Conservation (phyloP, 2,797 vertebrate species). For the Vireo griseus region DNA sequence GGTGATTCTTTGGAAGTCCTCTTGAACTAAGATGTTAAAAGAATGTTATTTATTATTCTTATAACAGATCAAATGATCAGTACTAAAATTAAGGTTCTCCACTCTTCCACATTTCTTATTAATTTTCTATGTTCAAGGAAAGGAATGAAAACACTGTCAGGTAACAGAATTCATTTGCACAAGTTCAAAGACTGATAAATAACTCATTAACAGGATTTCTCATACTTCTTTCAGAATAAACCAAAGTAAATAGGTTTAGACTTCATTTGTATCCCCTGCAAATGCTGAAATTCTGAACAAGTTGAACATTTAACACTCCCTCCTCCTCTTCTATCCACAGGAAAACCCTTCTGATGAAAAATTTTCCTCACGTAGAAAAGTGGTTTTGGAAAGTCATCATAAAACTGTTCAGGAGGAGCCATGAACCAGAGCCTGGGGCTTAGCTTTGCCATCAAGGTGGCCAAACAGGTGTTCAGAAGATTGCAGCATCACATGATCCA, state of each 20-base stretch:
- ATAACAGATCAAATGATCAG: background rate
- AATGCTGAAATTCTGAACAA: background rate
- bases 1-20: background rate
- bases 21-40: background rate
- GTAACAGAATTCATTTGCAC: background rate
- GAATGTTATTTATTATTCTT: background rate
- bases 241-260: background rate
- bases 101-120: background rate
- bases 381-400: background rate
- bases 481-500: background rate
- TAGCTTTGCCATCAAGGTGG: background rate
- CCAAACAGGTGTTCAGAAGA: background rate
- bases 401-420: background rate
- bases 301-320: slow-evolving; percentile 1
- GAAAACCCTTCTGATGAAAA: background rate
- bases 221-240: background rate
- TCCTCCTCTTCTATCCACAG: background rate
- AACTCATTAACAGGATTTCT: slow-evolving; percentile 40
- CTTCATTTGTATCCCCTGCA: background rate
- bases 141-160: background rate
- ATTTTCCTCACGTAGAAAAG: background rate
- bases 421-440: background rate
- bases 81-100: background rate
- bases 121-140: background rate
- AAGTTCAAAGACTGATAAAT: slow-evolving; percentile 9